Conservation (phyloP, 2,113 vertebrate species). For the Reinhardtius hippoglossoides region DNA sequence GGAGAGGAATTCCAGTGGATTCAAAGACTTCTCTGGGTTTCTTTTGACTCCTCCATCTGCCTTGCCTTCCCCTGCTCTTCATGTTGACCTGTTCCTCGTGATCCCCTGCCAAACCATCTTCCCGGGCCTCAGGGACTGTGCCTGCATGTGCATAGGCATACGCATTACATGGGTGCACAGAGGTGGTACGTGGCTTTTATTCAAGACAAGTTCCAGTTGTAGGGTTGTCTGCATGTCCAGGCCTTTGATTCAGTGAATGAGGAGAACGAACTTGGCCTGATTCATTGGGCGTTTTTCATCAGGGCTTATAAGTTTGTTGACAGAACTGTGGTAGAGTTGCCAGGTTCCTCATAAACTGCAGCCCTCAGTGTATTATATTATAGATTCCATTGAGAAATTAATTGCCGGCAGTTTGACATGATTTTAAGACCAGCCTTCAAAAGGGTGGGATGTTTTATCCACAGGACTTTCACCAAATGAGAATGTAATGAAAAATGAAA, state of each 20-base stretch:
- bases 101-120: slow-evolving; percentile 66
- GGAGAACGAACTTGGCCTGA: slow-evolving; percentile 33
- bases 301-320: slow-evolving; percentile 27
- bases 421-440: slow-evolving; percentile 33
- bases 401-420: not conserved
- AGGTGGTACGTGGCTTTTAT: slow-evolving; percentile 19
- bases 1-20: slow-evolving; percentile 81
- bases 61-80: slow-evolving; percentile 50
- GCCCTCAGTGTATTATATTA: slow-evolving; percentile 1
- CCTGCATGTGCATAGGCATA: slow-evolving; percentile 31
- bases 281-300: slow-evolving; percentile 41
- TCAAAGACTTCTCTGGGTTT: slow-evolving; percentile 77
- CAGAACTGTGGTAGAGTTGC: slow-evolving; percentile 23
- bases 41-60: slow-evolving; percentile 70
- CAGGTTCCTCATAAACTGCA: slow-evolving; percentile 26
- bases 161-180: slow-evolving; percentile 26
- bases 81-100: slow-evolving; percentile 71
- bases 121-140: slow-evolving; percentile 46
- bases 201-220: slow-evolving; percentile 20
- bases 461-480: slow-evolving; percentile 51
- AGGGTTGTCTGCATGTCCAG: slow-evolving; percentile 21
- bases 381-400: slow-evolving; percentile 29
- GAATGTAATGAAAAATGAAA: slow-evolving; percentile 73
- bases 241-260: slow-evolving; percentile 31
- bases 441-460: slow-evolving; percentile 32